A percentile compares a stretch with the other conserved stretches of the same genome.
Conservation (phyloP, 2,797 vertebrate species). For the Falco concolor region DNA sequence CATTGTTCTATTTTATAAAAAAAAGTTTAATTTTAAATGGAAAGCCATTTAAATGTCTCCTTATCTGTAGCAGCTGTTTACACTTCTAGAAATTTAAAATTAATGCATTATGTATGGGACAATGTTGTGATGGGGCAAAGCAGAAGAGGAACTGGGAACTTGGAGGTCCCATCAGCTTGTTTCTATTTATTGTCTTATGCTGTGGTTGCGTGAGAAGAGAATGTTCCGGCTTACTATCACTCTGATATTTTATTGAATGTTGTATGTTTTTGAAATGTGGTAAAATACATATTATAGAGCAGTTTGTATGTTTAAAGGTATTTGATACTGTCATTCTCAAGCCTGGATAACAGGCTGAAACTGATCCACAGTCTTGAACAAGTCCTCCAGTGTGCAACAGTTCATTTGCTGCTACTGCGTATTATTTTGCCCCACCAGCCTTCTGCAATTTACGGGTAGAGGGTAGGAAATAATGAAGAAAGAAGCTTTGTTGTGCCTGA, state of each 20-base stretch:
- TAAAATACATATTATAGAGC: neutral
- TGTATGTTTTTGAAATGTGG: neutral
- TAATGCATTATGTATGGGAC: neutral
- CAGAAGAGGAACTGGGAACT: neutral
- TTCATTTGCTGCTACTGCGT: neutral
- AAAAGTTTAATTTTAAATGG: neutral
- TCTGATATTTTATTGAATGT: neutral
- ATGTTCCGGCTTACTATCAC: neutral
- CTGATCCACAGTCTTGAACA: neutral
- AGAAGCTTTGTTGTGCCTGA: neutral
- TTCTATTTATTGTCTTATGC: neutral
- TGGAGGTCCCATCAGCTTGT: neutral
- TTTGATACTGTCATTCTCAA: rapidly evolving
- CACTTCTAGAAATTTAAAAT: neutral
- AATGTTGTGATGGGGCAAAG: neutral
- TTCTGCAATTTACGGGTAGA: neutral
- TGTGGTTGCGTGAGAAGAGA: neutral
- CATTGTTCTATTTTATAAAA: neutral
- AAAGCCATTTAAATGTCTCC: neutral
- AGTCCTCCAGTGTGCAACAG: neutral
- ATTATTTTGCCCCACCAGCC: neutral
- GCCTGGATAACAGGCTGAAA: neutral
- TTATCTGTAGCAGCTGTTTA: neutral
- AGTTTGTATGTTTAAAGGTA: neutral
- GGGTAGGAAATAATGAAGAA: neutral